Base-by-base conservation (phyloP, 2,888 invertebrate genomes). In the Drosophila mayaguana region DNA sequence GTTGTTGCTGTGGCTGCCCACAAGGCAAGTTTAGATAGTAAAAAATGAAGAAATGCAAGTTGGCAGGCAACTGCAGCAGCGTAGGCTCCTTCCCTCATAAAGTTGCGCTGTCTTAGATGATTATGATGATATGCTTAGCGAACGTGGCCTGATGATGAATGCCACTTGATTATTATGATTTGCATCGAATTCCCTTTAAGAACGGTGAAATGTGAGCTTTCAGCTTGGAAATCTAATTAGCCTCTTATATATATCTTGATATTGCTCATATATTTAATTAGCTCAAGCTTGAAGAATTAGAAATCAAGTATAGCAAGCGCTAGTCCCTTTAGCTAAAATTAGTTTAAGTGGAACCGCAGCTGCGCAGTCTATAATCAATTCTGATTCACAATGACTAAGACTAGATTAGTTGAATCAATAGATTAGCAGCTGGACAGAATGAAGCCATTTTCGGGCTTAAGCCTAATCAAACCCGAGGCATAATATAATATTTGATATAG, bases 41-140 rank as follows among this genome's bases (percentile, higher is more conserved):
- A 36, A 85, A 83, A 85, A 83, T 78, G 80, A 83, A 81, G 70
- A 72, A 81, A 86, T 75, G 74, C 40, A 72, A 73, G 72, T 67
- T 88, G 87, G 81, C 76, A 83, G 78, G 50, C 72, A 67, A 48
- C 69, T 50, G 63, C 51, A 32, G 42, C 57, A 75, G 34, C 53
- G 63, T 16, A 50, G 59, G 43, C 63, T n/a, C 43, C 34, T 45
- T 14, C 2, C 7, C 8, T 9, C 32, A 32, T 32, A 32, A 32
- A 32, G 32, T 32, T 32, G 32, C 11, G 14, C 40, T 64, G 14
- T 14, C 20, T 20, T 12, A 36, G 25, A 20, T 55, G 50, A 61
- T 68, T 42, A 59, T 57, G 51, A 36, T 34, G 36, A 40, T 40
- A 54, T 8, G 40, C 25, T 45, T n/a, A 16, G 46, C 57, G 66